phyloP scores from a whole-genome alignment of 2,113 vertebrate species.

The Prunella himalayana region DNA sequence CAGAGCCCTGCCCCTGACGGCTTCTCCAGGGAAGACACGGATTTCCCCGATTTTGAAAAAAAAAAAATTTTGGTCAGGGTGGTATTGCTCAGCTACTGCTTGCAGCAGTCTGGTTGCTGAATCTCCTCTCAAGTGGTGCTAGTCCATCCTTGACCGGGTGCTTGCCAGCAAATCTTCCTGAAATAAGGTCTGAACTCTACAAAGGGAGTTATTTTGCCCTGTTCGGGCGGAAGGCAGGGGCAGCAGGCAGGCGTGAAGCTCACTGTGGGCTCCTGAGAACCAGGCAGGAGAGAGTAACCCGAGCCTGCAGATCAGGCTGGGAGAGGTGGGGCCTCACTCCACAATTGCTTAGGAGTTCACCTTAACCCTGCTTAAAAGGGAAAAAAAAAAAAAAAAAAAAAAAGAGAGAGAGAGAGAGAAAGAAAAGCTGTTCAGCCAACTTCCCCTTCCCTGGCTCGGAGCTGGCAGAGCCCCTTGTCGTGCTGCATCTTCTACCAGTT shows the following conservation, averaged over 20 bases:
- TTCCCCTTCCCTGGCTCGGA: background rate
- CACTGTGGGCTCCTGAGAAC: fast-evolving
- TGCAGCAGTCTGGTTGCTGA: background rate
- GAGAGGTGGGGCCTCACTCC: background rate
- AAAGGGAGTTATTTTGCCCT: background rate
- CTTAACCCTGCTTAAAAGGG: background rate
- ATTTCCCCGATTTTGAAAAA: background rate
- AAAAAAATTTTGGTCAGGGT: background rate
- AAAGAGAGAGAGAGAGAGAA: background rate
- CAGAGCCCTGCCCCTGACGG: background rate
- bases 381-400: too few species aligned
- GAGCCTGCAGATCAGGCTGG: background rate
- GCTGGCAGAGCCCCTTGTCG: background rate
- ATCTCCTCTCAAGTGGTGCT: background rate
- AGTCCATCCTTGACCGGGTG: background rate
- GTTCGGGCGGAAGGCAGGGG: background rate
- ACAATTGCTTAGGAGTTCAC: background rate
- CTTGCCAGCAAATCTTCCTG: background rate
- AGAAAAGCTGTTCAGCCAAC: background rate
- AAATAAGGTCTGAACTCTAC: background rate
- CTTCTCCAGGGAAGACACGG: background rate
- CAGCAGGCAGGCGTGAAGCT: background rate
- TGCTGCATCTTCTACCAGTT: background rate
- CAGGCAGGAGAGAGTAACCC: background rate
- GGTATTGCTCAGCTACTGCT: background rate